These are phyloP conservation scores for Pseudopipra pipra DNA, from an alignment of 2,113 vertebrate species.

Conservation along the genomic window DNA sequence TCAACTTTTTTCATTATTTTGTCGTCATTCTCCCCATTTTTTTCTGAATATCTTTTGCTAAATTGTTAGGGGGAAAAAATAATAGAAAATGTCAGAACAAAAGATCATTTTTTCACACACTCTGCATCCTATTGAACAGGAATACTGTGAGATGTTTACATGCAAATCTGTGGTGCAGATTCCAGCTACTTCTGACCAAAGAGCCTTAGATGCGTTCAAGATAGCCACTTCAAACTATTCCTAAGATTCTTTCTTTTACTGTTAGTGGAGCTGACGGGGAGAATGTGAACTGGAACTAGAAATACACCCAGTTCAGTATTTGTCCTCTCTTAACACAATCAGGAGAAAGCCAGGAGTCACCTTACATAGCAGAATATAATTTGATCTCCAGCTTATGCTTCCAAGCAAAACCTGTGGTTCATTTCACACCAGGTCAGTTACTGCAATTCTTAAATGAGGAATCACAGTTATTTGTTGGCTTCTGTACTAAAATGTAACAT, in stretches of 20 bases:
- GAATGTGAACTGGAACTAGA: slow-evolving; percentile 11
- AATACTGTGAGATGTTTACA: background rate
- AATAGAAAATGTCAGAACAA: slow-evolving; percentile 18
- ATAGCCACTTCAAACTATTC: background rate
- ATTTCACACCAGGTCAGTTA: background rate
- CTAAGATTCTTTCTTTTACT: background rate
- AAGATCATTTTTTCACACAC: slow-evolving; percentile 34
- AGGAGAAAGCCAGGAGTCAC: background rate
- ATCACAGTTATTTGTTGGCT: background rate
- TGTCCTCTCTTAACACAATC: background rate
- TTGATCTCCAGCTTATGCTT: background rate
- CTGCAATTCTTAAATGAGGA: background rate
- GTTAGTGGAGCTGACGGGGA: background rate
- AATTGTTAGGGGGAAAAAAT: background rate
- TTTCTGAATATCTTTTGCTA: background rate
- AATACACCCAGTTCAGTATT: background rate
- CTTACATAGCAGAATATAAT: background rate
- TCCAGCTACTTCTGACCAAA: background rate
- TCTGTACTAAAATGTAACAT: background rate
- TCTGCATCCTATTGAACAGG: slow-evolving; percentile 19
- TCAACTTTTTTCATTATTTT: slow-evolving; percentile 44
- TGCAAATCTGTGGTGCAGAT: slow-evolving; percentile 14
- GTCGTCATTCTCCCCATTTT: slow-evolving; percentile 37
- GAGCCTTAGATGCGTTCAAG: background rate
- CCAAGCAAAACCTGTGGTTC: background rate